Conservation (phyloP, 2,888 invertebrate species). For the Oegoconia quadripuncta region DNA sequence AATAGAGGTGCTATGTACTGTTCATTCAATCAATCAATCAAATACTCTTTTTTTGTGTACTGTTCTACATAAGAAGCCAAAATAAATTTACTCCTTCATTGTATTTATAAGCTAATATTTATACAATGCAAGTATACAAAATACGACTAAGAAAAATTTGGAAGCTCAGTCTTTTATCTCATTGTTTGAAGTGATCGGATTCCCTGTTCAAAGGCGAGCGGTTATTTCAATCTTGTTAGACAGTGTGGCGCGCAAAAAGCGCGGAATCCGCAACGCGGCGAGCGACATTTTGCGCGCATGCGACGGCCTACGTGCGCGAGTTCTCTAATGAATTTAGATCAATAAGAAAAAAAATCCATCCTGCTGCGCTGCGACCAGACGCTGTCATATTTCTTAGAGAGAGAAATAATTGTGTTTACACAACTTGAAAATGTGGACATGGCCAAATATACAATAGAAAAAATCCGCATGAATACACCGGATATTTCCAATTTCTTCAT, state of each 20-base stretch:
- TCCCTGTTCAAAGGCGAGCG: constrained; percentile 48
- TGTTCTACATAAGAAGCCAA: too few relatives aligned
- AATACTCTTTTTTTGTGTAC: too few relatives aligned
- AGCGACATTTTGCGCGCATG: constrained; percentile 51
- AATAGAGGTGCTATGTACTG: too few relatives aligned
- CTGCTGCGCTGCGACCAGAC: constrained; percentile 20
- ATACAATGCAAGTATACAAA: too few relatives aligned
- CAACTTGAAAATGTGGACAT: constrained; percentile 18
- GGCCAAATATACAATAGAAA: too few relatives aligned
- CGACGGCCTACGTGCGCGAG: constrained; percentile 44
- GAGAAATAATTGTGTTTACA: constrained; percentile 19
- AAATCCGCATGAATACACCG: too few relatives aligned
- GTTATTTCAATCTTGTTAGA: constrained; percentile 71
- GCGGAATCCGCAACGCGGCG: constrained; percentile 45
- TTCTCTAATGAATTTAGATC: constrained; percentile 66
- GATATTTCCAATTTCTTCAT: too few relatives aligned
- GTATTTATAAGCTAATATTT: too few relatives aligned
- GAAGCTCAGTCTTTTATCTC: constrained; percentile 27
- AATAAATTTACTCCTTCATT: too few relatives aligned
- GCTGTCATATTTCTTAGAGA: constrained; percentile 16
- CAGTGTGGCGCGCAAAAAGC: constrained; percentile 65
- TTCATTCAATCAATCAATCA: too few relatives aligned
- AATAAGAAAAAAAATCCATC: constrained; percentile 41
- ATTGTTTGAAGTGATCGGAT: constrained; percentile 51
- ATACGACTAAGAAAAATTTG: too few relatives aligned